Evolutionary conservation across 2,113 vertebrate species (phyloP).

Genomic region (Seriola aureovittata): DNA sequence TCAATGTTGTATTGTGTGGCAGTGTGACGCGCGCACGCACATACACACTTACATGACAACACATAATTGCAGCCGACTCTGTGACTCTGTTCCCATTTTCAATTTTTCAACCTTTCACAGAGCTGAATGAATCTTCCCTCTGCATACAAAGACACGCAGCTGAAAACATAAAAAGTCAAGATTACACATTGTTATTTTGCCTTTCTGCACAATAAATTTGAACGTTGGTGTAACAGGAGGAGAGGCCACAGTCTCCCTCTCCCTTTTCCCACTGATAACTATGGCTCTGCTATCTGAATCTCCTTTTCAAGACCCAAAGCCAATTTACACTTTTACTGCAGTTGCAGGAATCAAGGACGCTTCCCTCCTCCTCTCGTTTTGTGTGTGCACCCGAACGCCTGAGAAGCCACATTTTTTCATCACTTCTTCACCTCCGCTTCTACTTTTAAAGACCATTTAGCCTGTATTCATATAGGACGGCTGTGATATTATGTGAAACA

Average conservation of each 20-base stretch:
- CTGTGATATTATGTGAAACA: slow-evolving; percentile 53
- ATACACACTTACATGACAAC: not conserved
- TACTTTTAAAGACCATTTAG: slow-evolving; percentile 25
- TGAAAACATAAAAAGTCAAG: slow-evolving; percentile 47
- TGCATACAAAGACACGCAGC: slow-evolving; percentile 36
- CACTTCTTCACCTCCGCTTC: slow-evolving; percentile 17
- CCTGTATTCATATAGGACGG: slow-evolving; percentile 2
- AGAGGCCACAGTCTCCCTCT: slow-evolving; percentile 25
- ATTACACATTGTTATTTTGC: slow-evolving; percentile 55
- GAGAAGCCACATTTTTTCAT: slow-evolving; percentile 17
- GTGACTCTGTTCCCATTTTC: slow-evolving; percentile 43
- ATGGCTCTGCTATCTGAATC: slow-evolving; percentile 28
- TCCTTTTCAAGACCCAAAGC: slow-evolving; percentile 46
- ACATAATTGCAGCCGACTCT: not conserved
- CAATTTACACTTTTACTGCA: slow-evolving; percentile 59
- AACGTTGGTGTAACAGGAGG: slow-evolving; percentile 7
- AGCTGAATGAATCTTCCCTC: slow-evolving; percentile 38
- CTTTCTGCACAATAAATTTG: slow-evolving; percentile 11
- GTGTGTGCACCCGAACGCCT: not conserved
- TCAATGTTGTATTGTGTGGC: slow-evolving; percentile 21
- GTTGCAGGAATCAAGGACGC: slow-evolving; percentile 72
- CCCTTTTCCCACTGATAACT: slow-evolving; percentile 21
- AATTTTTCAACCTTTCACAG: slow-evolving; percentile 60
- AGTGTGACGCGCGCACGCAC: slow-evolving; percentile 16
- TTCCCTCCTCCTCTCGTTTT: slow-evolving; percentile 23